Evolutionary conservation across 2,113 vertebrate species (phyloP), one percentile per base, ranked within the genome.

Genomic region (Pelecanus crispus): DNA sequence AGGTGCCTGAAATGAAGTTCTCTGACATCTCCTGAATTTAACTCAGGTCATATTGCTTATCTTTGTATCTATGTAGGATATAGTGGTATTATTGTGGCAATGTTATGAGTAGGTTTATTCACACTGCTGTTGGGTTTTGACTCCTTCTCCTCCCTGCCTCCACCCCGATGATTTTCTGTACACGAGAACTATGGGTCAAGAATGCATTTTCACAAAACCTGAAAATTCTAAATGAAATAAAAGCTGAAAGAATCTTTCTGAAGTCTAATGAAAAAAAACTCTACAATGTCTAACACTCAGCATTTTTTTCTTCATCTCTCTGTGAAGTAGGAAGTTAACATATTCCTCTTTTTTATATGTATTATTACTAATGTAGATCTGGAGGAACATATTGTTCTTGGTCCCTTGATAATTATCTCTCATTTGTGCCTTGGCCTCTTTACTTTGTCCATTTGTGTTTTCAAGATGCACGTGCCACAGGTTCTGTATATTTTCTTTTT

Each of bases 151-250:
- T 66, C 6, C 7, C 11, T 7, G 13, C 11, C 3, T 2, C 6
- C 6, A 14, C 1, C 34, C 2, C 0, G 0, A 10, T 20, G 17
- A 18, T 63, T 85, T 85, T 7, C 24, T 38, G 17, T 44, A n/a
- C 15, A 25, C 3, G 10, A 78, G 17, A 66, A 77, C 10, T 81
- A 8, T n/a, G 9, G 19, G 5, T 4, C 28, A 59, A 78, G n/a
- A 73, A 58, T 59, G 5, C 6, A 14, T 55, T 79, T 82, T 34
- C 17, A 68, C 18, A 53, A 36, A 86, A 68, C 3, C 4, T 50
- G 3, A 65, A 89, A 55, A 53, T 9, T 1, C 3, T 29, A 82
- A 65, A 67, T 31, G 3, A 73, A 86, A 73, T 68, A 20, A 82
- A 68, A 78, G 3, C 6, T 21, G 8, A 52, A 77, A 52, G 1